Evolutionary conservation across 2,113 vertebrate genomes (phyloP).

Genomic region (Lipophrys pholis): DNA sequence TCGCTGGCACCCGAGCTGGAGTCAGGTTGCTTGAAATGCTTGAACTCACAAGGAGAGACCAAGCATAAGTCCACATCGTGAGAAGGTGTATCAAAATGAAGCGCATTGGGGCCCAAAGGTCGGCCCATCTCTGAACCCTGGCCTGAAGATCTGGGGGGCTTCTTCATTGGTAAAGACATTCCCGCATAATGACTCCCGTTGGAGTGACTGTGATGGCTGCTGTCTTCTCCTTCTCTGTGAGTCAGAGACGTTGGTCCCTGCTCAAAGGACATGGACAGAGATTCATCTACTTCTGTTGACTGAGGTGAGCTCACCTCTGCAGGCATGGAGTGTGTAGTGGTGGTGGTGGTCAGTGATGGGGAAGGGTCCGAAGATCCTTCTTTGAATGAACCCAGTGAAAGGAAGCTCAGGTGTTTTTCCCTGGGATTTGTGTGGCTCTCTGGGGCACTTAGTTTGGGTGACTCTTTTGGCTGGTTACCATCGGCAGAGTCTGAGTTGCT

Average conservation of each 20-base stretch:
- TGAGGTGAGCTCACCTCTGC: slow-evolving; percentile 96
- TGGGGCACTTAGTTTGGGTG: slow-evolving; percentile 47
- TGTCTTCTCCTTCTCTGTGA: slow-evolving; percentile 77
- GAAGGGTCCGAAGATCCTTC: slow-evolving; percentile 85
- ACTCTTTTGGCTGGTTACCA: slow-evolving; percentile 53
- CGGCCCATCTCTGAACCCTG: slow-evolving; percentile 75
- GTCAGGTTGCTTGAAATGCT: slow-evolving; percentile 87
- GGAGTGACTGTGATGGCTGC: slow-evolving; percentile 53
- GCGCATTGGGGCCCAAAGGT: slow-evolving; percentile 51
- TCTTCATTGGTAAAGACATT: slow-evolving; percentile 85
- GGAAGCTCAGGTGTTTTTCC: slow-evolving; percentile 85
- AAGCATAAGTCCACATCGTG: slow-evolving; percentile 95
- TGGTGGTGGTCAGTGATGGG: slow-evolving; percentile 81
- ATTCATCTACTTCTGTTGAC: slow-evolving; percentile 96
- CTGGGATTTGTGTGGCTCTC: slow-evolving; percentile 65
- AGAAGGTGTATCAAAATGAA: slow-evolving; percentile 74
- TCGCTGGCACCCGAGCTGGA: slow-evolving; percentile 82
- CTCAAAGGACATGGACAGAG: slow-evolving; percentile 93
- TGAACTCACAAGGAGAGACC: slow-evolving; percentile 96
- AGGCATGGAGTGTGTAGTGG: slow-evolving; percentile 86
- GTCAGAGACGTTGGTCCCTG: slow-evolving; percentile 85
- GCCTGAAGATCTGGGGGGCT: slow-evolving; percentile 75
- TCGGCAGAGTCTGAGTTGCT: slow-evolving; percentile 38
- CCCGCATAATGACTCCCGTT: slow-evolving; percentile 76
- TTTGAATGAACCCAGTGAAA: slow-evolving; percentile 88